Conservation (phyloP, 2,888 invertebrate genomes). For the Meiosimyza decipiens region DNA sequence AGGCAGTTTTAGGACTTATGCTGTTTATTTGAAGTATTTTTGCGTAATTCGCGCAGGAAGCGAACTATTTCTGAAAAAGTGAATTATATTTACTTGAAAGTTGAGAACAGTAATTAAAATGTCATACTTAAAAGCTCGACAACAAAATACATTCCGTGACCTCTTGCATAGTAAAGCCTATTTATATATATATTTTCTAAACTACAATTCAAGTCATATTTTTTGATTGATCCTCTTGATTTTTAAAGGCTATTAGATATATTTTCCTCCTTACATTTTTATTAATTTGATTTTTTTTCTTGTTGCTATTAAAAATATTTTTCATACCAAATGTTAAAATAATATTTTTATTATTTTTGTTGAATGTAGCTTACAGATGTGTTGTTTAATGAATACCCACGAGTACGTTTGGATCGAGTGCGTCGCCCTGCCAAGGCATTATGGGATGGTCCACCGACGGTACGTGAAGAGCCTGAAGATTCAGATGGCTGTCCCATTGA, state of each 20-base stretch:
- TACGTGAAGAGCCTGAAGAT: constrained; percentile 73
- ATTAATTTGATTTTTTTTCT: constrained; percentile 6
- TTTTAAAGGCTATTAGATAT: not conserved
- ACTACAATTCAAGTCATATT: too few relatives aligned
- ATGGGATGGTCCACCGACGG: constrained; percentile 72
- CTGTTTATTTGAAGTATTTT: too few relatives aligned
- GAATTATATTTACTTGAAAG: too few relatives aligned
- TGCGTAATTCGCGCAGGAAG: too few relatives aligned
- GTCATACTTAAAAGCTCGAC: too few relatives aligned
- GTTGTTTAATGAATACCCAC: constrained; percentile 69
- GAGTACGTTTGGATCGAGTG: constrained; percentile 76
- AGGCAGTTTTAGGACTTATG: too few relatives aligned
- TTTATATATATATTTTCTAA: too few relatives aligned
- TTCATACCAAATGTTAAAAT: not conserved
- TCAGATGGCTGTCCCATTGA: constrained; percentile 64
- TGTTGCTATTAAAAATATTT: not conserved
- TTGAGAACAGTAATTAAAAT: too few relatives aligned
- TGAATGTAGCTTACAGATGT: constrained; percentile 64
- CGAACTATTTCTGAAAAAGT: too few relatives aligned
- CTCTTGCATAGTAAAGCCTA: too few relatives aligned
- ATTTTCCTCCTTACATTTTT: not conserved
- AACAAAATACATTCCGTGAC: too few relatives aligned
- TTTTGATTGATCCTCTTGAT: not conserved
- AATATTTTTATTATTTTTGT: constrained; percentile 9
- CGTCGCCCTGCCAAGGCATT: constrained; percentile 69